Base-by-base conservation (phyloP, 2,888 invertebrate species). In the Dendrolimus pini region DNA sequence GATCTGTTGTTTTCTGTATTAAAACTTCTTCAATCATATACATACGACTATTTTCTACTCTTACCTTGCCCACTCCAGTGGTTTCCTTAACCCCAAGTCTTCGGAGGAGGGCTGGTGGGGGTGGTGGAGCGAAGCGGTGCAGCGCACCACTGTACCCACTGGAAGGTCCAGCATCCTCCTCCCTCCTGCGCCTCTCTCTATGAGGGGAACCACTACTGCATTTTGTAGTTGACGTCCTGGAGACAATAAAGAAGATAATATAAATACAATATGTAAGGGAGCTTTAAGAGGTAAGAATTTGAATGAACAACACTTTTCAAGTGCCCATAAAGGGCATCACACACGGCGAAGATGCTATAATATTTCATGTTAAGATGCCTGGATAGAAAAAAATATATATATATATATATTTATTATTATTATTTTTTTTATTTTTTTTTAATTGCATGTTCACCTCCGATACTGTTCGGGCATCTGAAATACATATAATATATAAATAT, bases 41-140 rank as follows among this genome's bases (percentile, higher is more conserved):
- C 7, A 41, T 10, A 54, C 30, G 7, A 47, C 12, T 47, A 47
- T 9, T 1, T 47, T 47, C 47, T 47, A 47, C 2, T 2, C 92
- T 85, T 80, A 96, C 96, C 95, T 96, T 96, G 64, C 96, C 96
- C 65, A 96, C 94, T 7, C 96, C 96, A 9, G 95, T 95, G 63
- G 94, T 93, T 80, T 96, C 95, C 71, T 94, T 95, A 57, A 95
- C 94, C 53, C 95, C 96, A 57, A 95, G 93, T 65, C 94, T 86
- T 58, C 96, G 89, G 18, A 96, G 91, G 57, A 97, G 89, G 9
- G 95, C 94, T 0, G 96, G 96, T 1, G 97, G 96, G 0, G 95
- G 94, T 0, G 95, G 94, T 0, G 96, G 96, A 1, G 96, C 94
- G 7, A 93, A 91, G 57, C 93, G 92, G 70, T 94, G 94, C 54